Evolutionary conservation across 2,113 vertebrate species (phyloP).

Genomic region (Coreoperca whiteheadi): DNA sequence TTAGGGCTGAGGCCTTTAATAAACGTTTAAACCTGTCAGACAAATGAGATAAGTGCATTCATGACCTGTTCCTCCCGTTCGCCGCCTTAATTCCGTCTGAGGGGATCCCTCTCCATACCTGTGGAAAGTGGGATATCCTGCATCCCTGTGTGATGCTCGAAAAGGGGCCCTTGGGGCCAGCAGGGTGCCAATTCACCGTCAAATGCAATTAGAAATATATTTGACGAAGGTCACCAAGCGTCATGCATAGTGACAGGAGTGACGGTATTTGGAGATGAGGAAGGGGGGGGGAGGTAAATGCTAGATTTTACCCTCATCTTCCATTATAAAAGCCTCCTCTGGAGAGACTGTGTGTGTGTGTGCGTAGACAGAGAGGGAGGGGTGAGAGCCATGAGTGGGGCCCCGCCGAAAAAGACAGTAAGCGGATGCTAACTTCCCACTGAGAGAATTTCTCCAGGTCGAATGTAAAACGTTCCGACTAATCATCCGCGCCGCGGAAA

Average conservation of each 20-base stretch:
- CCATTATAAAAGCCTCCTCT: slow-evolving; percentile 65
- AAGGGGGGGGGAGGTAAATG: slow-evolving; percentile 63
- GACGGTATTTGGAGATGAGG: slow-evolving; percentile 83
- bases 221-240: slow-evolving; percentile 88
- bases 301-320: slow-evolving; percentile 51
- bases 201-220: slow-evolving; percentile 87
- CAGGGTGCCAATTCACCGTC: slow-evolving; percentile 77
- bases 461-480: slow-evolving; percentile 98
- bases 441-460: slow-evolving; percentile 99
- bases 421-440: slow-evolving; percentile 99
- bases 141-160: background rate
- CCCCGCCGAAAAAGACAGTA: slow-evolving; percentile 93
- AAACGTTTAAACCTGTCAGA: slow-evolving; percentile 86
- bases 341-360: slow-evolving; percentile 48
- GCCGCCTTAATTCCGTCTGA: slow-evolving; percentile 82
- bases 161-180: slow-evolving; percentile 27
- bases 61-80: slow-evolving; percentile 77
- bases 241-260: slow-evolving; percentile 87
- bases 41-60: slow-evolving; percentile 84
- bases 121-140: slow-evolving; percentile 42
- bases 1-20: slow-evolving; percentile 84
- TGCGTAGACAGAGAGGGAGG: slow-evolving; percentile 40
- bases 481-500: slow-evolving; percentile 98
- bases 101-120: slow-evolving; percentile 73
- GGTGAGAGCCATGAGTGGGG: slow-evolving; percentile 81